phyloP scores from a whole-genome alignment of 2,888 invertebrate genomes.

The Falcaria lacertinaria region DNA sequence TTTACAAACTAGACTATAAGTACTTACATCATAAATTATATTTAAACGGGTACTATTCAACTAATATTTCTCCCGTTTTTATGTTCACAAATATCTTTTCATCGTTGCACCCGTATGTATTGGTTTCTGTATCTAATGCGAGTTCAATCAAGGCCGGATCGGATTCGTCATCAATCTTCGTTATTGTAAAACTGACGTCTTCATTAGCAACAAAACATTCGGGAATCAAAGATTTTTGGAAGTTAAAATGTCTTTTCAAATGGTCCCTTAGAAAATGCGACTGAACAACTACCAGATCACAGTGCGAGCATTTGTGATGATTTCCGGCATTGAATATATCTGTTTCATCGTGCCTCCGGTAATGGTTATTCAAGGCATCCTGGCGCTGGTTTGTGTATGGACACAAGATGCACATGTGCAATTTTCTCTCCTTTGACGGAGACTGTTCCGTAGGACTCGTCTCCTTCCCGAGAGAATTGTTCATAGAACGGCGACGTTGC shows the following conservation, averaged over 20 bases:
- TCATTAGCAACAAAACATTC: constrained; percentile 82
- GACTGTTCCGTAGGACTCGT: constrained; percentile 53
- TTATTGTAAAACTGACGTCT: constrained; percentile 78
- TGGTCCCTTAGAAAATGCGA: constrained; percentile 88
- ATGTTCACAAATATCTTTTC: constrained; percentile 66
- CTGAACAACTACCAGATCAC: constrained; percentile 89
- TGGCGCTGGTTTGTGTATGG: constrained; percentile 88
- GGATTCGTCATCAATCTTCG: constrained; percentile 69
- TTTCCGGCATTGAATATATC: constrained; percentile 80
- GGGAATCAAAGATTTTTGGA: constrained; percentile 74
- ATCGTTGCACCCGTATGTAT: constrained; percentile 40
- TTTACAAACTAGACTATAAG: constrained; percentile 9
- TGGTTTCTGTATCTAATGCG: constrained; percentile 53
- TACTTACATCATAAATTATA: background rate
- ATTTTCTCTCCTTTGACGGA: constrained; percentile 79
- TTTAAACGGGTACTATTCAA: constrained; percentile 29
- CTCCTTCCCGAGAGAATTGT: constrained; percentile 55
- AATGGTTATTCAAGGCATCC: constrained; percentile 87
- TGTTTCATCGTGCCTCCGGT: constrained; percentile 82
- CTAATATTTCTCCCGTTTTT: constrained; percentile 61
- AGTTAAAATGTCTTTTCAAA: constrained; percentile 86
- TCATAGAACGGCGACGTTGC: constrained; percentile 74
- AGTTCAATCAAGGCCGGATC: too few species aligned
- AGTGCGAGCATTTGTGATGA: constrained; percentile 87
- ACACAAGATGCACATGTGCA: constrained; percentile 86